Percentiles rank a stretch among this genome's conserved stretches.
Evolutionary conservation across 1,140 invertebrate genomes (phyloP).

Genomic region (Drosophila melanica): DNA sequence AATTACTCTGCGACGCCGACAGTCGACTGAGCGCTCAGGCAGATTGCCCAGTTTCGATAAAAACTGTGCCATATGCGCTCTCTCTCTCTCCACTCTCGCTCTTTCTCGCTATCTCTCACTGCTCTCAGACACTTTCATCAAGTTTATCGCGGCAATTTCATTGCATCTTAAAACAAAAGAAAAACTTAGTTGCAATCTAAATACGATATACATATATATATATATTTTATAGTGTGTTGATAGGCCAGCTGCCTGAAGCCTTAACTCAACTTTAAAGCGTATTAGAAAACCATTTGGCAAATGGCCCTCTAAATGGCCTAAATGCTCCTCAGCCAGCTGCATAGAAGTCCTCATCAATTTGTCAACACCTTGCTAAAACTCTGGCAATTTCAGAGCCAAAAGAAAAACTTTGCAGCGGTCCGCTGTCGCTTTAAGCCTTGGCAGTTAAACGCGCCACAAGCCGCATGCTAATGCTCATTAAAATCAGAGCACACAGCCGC

Average conservation of each 20-base stretch:
- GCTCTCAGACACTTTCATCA: constrained; percentile 75
- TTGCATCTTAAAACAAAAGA: constrained; percentile 56
- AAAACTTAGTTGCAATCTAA: constrained; percentile 36
- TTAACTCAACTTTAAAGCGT: constrained; percentile 18
- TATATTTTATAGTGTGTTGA: neutral
- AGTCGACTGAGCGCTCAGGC: constrained; percentile 22
- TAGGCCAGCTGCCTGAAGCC: constrained; percentile 18
- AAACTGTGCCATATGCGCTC: constrained; percentile 37
- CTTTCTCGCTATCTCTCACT: constrained; percentile 9
- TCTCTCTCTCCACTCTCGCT: neutral
- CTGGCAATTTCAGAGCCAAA: neutral
- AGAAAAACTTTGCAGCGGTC: neutral
- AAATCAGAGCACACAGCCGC: constrained; percentile 50
- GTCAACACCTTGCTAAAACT: constrained; percentile 51
- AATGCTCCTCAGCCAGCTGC: constrained; percentile 51
- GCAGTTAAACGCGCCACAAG: constrained; percentile 28
- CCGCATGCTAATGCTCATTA: constrained; percentile 69
- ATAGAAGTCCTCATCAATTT: constrained; percentile 60
- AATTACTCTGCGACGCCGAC: constrained; percentile 51
- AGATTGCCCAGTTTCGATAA: constrained; percentile 68
- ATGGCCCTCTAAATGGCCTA: constrained; percentile 65
- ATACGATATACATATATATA: neutral
- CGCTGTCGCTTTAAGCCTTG: constrained; percentile 6
- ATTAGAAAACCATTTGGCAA: constrained; percentile 77
- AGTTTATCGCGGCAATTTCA: constrained; percentile 77